Conservation (phyloP, 2,888 invertebrate genomes). For the Apodemia mormo region DNA sequence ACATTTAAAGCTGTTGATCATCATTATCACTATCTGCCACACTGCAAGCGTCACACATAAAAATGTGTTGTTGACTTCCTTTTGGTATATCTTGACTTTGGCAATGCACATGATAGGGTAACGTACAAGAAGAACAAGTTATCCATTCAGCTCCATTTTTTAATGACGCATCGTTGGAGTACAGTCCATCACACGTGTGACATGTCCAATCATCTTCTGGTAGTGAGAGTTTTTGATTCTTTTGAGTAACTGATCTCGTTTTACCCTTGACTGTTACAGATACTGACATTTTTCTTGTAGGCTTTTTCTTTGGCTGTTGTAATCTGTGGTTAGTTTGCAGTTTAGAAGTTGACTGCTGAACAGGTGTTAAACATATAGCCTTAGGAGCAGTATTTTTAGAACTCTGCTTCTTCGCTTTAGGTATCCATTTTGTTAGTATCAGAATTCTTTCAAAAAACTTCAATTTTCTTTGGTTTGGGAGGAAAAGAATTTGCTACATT, state of each 20-base stretch:
- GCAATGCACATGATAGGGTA: not conserved
- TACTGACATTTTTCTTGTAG: not conserved
- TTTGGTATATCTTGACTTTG: slow-evolving; percentile 6
- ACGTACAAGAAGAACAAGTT: slow-evolving; percentile 4
- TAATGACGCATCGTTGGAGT: not conserved
- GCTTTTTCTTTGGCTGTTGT: slow-evolving; percentile 2
- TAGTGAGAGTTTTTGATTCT: not conserved
- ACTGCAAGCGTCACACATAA: not conserved
- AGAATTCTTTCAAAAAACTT: too few relatives aligned
- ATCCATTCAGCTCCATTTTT: slow-evolving; percentile 1
- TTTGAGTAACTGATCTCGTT: not conserved
- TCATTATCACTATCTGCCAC: not conserved
- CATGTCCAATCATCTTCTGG: not conserved
- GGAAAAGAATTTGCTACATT: not conserved
- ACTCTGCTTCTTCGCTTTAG: too few relatives aligned
- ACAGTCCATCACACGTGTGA: slow-evolving; percentile 4
- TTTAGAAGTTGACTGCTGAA: too few relatives aligned
- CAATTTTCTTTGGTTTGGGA: not conserved
- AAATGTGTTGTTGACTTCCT: not conserved
- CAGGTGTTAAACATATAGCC: too few relatives aligned
- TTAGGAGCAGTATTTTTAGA: too few relatives aligned
- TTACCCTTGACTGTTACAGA: slow-evolving; percentile 10
- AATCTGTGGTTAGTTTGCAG: not conserved
- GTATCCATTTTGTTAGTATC: too few relatives aligned
- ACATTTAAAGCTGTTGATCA: not conserved